phyloP scores from a whole-genome alignment of 1,140 invertebrate species.

The Hyposmocoma kahamanoa region DNA sequence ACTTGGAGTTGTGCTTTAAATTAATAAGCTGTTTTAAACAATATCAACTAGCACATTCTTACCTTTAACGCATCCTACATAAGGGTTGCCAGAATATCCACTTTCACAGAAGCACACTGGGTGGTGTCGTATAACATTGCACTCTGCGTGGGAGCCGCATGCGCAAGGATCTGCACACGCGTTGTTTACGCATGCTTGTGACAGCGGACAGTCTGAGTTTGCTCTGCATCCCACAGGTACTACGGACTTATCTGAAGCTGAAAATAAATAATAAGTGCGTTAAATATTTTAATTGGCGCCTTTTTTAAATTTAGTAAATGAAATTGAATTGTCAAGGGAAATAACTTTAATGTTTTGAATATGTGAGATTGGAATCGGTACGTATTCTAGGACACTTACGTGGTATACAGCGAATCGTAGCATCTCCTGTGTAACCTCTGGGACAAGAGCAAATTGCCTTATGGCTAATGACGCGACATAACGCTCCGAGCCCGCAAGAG shows the following conservation, averaged over 20 bases:
- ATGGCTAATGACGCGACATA: slow-evolving; percentile 86
- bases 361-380: no score
- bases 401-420: slow-evolving; percentile 81
- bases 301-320: background rate
- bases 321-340: no score
- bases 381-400: slow-evolving; percentile 82
- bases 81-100: slow-evolving; percentile 88
- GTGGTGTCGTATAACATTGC: slow-evolving; percentile 85
- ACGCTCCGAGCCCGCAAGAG: slow-evolving; percentile 83
- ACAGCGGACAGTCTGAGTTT: slow-evolving; percentile 84
- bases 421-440: slow-evolving; percentile 83
- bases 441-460: slow-evolving; percentile 87
- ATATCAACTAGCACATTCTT: slow-evolving; percentile 20
- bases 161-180: slow-evolving; percentile 88
- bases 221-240: slow-evolving; percentile 82
- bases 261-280: slow-evolving; percentile 34
- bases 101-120: slow-evolving; percentile 85
- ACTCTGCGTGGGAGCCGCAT: slow-evolving; percentile 88
- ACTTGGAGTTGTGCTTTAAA: no score
- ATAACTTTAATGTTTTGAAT: no score
- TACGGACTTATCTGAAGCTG: slow-evolving; percentile 69
- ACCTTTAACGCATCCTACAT: slow-evolving; percentile 85
- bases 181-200: slow-evolving; percentile 86
- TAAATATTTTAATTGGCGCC: background rate
- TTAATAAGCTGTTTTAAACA: no score